Evolutionary conservation across 2,113 vertebrate species (phyloP).

Genomic region (Dromaius novaehollandiae): DNA sequence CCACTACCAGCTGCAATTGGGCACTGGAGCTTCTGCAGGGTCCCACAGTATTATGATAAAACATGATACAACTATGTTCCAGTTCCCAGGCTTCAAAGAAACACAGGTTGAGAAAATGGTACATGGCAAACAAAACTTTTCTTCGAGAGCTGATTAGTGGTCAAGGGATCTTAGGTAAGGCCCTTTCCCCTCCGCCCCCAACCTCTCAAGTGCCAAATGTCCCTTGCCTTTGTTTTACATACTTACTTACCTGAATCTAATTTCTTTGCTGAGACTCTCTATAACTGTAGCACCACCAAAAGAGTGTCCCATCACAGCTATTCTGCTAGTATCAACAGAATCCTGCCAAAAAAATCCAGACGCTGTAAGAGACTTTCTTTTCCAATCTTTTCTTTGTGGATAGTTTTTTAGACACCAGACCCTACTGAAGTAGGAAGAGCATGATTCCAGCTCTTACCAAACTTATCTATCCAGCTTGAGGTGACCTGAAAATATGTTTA

Average conservation of each 20-base stretch:
- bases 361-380: slow-evolving; percentile 29
- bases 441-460: neutral
- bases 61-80: neutral
- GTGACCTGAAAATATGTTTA: neutral
- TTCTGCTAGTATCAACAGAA: slow-evolving; percentile 85
- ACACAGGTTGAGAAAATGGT: neutral
- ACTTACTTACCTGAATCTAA: slow-evolving; percentile 89
- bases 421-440: neutral
- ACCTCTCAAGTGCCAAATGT: neutral
- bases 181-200: neutral
- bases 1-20: neutral
- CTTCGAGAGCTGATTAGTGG: neutral
- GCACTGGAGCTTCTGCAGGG: neutral
- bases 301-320: slow-evolving; percentile 91
- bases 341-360: slow-evolving; percentile 78
- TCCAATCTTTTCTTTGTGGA: neutral
- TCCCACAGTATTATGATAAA: neutral
- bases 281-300: slow-evolving; percentile 93
- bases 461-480: neutral
- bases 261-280: slow-evolving; percentile 88
- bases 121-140: neutral
- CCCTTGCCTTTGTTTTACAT: slow-evolving; percentile 11
- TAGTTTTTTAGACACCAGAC: neutral
- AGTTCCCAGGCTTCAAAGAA: neutral
- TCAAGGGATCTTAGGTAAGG: neutral